These are phyloP conservation scores for Zoanthus gigantus DNA, from an alignment of 92 coral and sea anemone species.

Conservation along the genomic window DNA sequence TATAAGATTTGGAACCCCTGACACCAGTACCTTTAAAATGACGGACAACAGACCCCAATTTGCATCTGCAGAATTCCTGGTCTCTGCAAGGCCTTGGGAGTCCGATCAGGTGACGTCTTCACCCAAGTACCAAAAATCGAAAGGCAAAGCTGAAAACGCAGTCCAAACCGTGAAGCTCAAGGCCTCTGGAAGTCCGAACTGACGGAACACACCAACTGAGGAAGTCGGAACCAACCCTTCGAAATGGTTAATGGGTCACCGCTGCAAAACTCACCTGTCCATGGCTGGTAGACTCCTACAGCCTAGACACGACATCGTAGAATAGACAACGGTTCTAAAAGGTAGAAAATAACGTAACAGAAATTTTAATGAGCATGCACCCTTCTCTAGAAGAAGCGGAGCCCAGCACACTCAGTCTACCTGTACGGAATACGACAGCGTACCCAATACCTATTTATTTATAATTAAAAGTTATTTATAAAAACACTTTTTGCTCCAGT, in stretches of 20 bases:
- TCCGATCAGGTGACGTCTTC: background rate
- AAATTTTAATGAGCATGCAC: too few relatives aligned
- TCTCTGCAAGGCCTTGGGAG: background rate
- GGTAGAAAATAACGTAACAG: too few relatives aligned
- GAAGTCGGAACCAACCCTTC: background rate
- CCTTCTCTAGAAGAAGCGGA: too few relatives aligned
- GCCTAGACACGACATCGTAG: background rate
- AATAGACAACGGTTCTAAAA: background rate
- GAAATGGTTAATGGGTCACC: background rate
- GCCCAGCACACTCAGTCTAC: too few relatives aligned
- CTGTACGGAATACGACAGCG: too few relatives aligned
- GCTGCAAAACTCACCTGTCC: background rate
- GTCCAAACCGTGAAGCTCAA: background rate
- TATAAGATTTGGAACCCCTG: background rate
- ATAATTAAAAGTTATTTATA: too few relatives aligned
- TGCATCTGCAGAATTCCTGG: background rate
- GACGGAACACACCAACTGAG: background rate
- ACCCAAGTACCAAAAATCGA: background rate
- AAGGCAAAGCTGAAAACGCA: background rate
- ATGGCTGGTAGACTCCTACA: background rate
- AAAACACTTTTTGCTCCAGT: too few relatives aligned
- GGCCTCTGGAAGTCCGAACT: too few relatives aligned
- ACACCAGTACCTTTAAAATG: too few relatives aligned
- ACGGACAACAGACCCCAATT: background rate
- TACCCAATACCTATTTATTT: too few relatives aligned